Conservation (phyloP, 2,113 vertebrate genomes). For the Corythoichthys intestinalis region DNA sequence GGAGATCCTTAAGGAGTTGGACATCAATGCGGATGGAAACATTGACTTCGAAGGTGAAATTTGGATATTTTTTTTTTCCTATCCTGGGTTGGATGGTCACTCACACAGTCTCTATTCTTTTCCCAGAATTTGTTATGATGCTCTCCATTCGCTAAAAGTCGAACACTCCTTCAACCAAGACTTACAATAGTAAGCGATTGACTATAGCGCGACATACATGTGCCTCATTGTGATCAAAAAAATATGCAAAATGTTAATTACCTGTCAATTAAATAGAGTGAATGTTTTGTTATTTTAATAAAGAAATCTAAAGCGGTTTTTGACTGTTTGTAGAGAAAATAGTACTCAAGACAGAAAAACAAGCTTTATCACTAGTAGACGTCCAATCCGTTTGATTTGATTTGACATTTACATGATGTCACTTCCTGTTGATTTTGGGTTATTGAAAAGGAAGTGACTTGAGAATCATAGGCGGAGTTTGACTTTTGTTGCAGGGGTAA, state of each 20-base stretch:
- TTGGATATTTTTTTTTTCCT: not conserved
- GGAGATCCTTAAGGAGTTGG: constrained; percentile 90
- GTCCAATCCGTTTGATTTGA: no score
- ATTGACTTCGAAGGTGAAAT: constrained; percentile 91
- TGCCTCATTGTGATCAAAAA: constrained; percentile 16
- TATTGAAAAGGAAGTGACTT: no score
- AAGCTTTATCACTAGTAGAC: no score
- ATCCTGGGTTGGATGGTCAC: not conserved
- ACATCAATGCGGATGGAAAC: constrained; percentile 88
- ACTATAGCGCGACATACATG: constrained; percentile 14
- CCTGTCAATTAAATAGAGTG: no score
- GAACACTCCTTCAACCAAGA: not conserved
- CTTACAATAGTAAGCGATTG: not conserved
- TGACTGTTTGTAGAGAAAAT: not conserved
- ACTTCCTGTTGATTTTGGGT: no score
- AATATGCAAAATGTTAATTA: no score
- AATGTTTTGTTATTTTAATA: constrained; percentile 59
- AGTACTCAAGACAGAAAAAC: not conserved
- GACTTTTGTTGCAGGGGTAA: no score
- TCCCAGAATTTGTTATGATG: constrained; percentile 78
- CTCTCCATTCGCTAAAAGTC: constrained; percentile 64
- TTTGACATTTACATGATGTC: no score
- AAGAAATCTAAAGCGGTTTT: constrained; percentile 33
- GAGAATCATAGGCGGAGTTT: no score
- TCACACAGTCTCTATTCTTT: not conserved